These are phyloP conservation scores for Melanostoma mellinum DNA, from an alignment of 2,888 invertebrate genomes.

Conservation along the genomic window DNA sequence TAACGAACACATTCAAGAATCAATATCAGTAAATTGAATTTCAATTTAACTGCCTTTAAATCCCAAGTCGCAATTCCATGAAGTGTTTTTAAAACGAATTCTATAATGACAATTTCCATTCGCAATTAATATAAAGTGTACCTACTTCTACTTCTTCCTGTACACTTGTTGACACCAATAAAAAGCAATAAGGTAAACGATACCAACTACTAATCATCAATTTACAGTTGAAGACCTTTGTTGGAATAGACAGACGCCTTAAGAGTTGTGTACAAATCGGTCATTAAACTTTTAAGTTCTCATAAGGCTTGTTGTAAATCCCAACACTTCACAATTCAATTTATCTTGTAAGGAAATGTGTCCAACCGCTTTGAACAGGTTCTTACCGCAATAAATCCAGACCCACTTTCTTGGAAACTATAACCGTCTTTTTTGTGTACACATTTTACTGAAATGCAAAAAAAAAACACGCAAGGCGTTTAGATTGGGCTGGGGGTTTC, in stretches of 20 bases:
- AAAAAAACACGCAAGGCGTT: no score
- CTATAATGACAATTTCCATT: no score
- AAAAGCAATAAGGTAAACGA: conserved; percentile 2
- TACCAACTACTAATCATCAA: not conserved
- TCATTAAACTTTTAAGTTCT: not conserved
- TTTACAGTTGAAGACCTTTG: not conserved
- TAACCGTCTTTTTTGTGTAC: not conserved
- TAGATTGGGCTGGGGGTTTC: no score
- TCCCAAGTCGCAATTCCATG: no score
- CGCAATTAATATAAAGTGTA: no score
- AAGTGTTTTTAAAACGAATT: no score
- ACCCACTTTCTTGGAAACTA: not conserved
- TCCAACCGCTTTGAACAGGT: not conserved
- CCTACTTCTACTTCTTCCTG: no score
- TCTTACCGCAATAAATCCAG: not conserved
- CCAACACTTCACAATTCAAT: not conserved
- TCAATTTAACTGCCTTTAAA: no score
- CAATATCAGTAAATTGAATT: no score
- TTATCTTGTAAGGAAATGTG: not conserved
- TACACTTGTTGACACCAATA: not conserved
- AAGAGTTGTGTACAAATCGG: conserved; percentile 5
- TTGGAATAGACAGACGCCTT: not conserved
- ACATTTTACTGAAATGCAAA: no score
- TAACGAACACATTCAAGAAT: no score
- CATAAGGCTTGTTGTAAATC: not conserved